A percentile compares a stretch with the other conserved stretches of the same genome.
These are phyloP conservation scores for Gymnocheta viridis DNA, from an alignment of 2,888 invertebrate species.

Conservation along the genomic window DNA sequence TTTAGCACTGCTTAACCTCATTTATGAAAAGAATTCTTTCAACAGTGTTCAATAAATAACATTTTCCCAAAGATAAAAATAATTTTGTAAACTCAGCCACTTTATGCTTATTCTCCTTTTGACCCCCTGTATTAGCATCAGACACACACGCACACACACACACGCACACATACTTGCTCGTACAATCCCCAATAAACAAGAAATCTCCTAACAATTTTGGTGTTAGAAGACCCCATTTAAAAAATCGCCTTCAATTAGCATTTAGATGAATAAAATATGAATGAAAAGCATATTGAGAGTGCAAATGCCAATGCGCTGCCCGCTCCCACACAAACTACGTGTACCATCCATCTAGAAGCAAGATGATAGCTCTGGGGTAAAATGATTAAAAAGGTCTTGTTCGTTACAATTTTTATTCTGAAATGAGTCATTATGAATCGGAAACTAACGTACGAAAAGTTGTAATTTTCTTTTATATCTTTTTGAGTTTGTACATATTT, in stretches of 20 bases:
- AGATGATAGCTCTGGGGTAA: conserved; percentile 2
- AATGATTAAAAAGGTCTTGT: conserved; percentile 38
- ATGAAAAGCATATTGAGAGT: conserved; percentile 21
- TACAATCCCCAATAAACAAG: background rate
- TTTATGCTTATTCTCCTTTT: background rate
- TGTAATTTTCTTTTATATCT: background rate
- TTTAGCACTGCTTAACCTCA: background rate
- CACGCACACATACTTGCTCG: background rate
- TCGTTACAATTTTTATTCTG: conserved; percentile 17
- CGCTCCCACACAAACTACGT: background rate
- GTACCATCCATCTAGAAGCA: background rate
- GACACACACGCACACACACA: background rate
- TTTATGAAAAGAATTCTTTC: background rate
- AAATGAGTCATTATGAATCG: conserved; percentile 34
- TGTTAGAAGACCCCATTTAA: conserved; percentile 28
- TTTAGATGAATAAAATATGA: conserved; percentile 39
- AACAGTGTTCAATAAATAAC: conserved; percentile 1
- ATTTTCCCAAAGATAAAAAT: conserved; percentile 2
- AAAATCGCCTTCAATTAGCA: conserved; percentile 56
- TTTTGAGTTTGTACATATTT: background rate
- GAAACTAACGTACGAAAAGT: conserved; percentile 6
- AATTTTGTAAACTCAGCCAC: conserved; percentile 13
- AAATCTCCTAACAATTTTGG: conserved; percentile 22
- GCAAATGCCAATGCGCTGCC: background rate
- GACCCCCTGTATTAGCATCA: background rate